These are phyloP conservation scores for Lagopus muta DNA, from an alignment of 2,113 vertebrate species.

Conservation along the genomic window DNA sequence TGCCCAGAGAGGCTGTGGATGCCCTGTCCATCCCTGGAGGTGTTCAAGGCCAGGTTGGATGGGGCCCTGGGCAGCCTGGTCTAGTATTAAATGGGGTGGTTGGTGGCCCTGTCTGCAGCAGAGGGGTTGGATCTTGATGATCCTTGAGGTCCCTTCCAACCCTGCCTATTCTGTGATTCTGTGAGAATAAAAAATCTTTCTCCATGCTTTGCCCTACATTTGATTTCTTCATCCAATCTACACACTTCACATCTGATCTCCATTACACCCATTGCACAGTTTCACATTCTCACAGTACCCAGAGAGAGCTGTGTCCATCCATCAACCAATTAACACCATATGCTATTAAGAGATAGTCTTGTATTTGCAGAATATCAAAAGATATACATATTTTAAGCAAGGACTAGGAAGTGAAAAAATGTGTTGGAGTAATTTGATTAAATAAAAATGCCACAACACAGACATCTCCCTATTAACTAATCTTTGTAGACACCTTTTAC, in stretches of 20 bases:
- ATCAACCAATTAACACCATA: slow-evolving; percentile 53
- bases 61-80: too few species aligned
- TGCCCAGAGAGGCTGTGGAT: too few species aligned
- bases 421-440: neutral
- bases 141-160: too few species aligned
- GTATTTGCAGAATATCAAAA: neutral
- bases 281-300: slow-evolving; percentile 61
- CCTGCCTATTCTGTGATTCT: too few species aligned
- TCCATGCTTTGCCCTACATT: neutral
- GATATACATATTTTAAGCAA: neutral
- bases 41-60: too few species aligned
- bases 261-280: slow-evolving; percentile 31
- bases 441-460: neutral
- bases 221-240: slow-evolving; percentile 38
- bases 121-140: too few species aligned
- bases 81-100: too few species aligned
- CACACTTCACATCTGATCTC: slow-evolving; percentile 45
- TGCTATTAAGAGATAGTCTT: slow-evolving; percentile 6
- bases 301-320: slow-evolving; percentile 37
- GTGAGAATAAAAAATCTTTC: neutral
- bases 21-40: too few species aligned
- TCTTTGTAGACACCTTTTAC: neutral
- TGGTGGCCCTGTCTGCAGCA: too few species aligned
- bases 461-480: neutral
- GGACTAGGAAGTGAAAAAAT: neutral